Base-by-base conservation (phyloP, 2,797 vertebrate genomes). In the Hoplostethus mediterraneus region DNA sequence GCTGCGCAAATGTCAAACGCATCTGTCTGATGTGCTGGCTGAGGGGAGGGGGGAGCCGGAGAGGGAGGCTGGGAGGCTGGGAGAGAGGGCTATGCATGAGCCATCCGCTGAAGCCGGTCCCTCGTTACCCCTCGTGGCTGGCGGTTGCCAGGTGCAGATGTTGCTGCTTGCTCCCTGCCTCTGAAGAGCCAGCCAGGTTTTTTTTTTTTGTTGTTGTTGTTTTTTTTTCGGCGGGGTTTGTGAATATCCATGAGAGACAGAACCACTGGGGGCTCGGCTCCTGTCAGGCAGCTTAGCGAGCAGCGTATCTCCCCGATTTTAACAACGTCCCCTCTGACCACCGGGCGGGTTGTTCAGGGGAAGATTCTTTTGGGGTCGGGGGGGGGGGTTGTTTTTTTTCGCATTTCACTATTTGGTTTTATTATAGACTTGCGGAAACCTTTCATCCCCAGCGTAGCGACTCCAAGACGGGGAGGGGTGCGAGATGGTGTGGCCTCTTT, bases 1-100 rank as follows among this genome's bases (percentile, higher is more conserved):
- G 90, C 90, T 91, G 89, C 91, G 91, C 91, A 93, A 93, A 94
- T 92, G 90, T 92, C 89, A 92, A 90, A 94, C 70, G 68, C 84
- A 85, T 91, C 85, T 69, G 75, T 89, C 83, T 88, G 87, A 89
- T 90, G 83, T 90, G 87, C 80, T 62, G 71, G 82, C 83, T 67
- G 77, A 69, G 58, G 66, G 73, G 71, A 77, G 55, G 86, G 77
- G 77, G 66, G 72, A 82, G 61, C 57, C 62, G 73, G 57, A 75
- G 67, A 77, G 77, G 70, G 61, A 52, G 73, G 73, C 61, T 48
- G 44, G 75, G 33, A 9, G 21, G 30, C 30, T 11, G 12, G 33
- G 73, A 75, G 84, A 71, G 71, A 59, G 73, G 72, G 67, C 21
- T 81, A 76, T 65, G 72, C 76, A 87, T 76, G 84, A 87, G 80